Evolutionary conservation across 2,888 invertebrate genomes (phyloP).

Genomic region (Hyalella azteca): DNA sequence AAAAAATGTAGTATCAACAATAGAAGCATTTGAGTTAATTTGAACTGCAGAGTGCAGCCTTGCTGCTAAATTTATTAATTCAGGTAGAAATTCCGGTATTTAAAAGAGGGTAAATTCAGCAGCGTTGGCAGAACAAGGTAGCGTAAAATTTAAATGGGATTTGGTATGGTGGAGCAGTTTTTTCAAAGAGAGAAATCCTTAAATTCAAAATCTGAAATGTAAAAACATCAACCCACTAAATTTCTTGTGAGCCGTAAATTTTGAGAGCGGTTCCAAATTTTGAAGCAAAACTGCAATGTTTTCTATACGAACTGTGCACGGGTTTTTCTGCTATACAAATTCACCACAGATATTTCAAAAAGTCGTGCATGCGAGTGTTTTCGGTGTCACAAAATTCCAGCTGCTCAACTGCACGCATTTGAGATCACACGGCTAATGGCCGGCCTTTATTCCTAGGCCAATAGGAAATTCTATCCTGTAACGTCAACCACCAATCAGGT

Average conservation of each 20-base stretch:
- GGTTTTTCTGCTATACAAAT: conserved; percentile 17
- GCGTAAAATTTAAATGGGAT: no score
- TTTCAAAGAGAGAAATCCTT: no score
- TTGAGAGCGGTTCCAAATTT: conserved; percentile 3
- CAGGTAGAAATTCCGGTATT: no score
- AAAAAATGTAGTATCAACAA: no score
- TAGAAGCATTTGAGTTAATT: no score
- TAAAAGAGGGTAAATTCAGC: no score
- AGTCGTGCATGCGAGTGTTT: conserved; percentile 13
- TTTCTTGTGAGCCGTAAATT: background rate
- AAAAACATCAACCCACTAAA: no score
- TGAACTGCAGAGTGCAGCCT: no score
- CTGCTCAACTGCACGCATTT: background rate
- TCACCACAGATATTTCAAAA: background rate
- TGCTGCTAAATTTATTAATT: no score
- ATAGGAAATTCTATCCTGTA: background rate
- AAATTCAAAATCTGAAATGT: background rate
- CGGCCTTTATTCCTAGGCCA: background rate
- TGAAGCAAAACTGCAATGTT: conserved; percentile 2
- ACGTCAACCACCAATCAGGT: background rate
- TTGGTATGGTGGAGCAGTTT: no score
- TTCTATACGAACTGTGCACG: conserved; percentile 17
- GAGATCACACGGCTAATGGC: background rate
- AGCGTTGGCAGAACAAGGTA: no score
- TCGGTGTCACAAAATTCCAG: background rate